Percentiles rank a stretch among this genome's conserved stretches.
Conservation (phyloP, 2,888 invertebrate genomes). For the Autographa gamma region DNA sequence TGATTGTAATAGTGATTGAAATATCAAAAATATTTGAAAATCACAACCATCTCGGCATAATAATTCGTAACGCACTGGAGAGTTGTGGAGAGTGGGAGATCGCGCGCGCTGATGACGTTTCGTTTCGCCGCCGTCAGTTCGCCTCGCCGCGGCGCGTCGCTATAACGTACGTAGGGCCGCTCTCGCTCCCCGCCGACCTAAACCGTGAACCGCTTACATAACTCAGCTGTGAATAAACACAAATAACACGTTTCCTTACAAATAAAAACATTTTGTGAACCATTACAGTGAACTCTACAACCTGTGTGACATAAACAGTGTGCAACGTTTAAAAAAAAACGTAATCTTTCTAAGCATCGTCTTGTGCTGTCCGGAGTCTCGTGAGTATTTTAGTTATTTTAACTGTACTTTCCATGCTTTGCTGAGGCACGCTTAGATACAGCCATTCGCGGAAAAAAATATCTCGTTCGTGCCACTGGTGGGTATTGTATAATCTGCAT, state of each 20-base stretch:
- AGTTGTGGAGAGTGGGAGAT: constrained; percentile 66
- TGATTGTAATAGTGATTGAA: not conserved
- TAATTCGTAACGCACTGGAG: constrained; percentile 59
- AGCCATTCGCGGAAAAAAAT: constrained; percentile 81
- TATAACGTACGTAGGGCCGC: constrained; percentile 45
- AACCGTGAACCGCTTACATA: constrained; percentile 67
- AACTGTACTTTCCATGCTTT: constrained; percentile 84
- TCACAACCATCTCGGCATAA: constrained; percentile 37
- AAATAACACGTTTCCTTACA: constrained; percentile 63
- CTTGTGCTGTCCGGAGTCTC: constrained; percentile 68
- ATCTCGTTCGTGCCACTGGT: constrained; percentile 50
- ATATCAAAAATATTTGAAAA: constrained; percentile 31
- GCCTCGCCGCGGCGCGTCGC: constrained; percentile 73
- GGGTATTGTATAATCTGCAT: constrained; percentile 63
- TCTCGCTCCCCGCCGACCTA: constrained; percentile 39
- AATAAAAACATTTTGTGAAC: constrained; percentile 71
- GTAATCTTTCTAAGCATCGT: constrained; percentile 72
- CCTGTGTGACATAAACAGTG: constrained; percentile 68
- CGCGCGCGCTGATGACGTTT: constrained; percentile 65
- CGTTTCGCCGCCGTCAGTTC: constrained; percentile 70
- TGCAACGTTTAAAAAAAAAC: constrained; percentile 62
- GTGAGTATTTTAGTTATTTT: constrained; percentile 84
- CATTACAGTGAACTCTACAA: constrained; percentile 71
- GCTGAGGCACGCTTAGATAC: constrained; percentile 70
- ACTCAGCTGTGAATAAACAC: constrained; percentile 74